These are phyloP conservation scores for Siphamia tubifer DNA, from an alignment of 2,113 vertebrate species.

Conservation along the genomic window DNA sequence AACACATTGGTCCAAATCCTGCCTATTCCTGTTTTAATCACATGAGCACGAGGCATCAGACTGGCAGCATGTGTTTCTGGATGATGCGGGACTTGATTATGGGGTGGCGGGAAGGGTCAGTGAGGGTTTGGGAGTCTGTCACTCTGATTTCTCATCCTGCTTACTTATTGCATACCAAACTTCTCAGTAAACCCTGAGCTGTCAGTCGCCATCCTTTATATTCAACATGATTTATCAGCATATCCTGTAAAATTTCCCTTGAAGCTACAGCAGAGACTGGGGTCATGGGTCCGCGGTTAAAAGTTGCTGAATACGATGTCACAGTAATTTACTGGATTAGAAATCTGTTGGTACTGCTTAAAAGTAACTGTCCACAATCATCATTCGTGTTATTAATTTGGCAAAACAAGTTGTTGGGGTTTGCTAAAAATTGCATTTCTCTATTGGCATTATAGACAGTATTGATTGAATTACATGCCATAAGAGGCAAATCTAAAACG, in stretches of 20 bases:
- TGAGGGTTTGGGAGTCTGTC: constrained; percentile 25
- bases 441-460: too few relatives aligned
- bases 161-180: constrained; percentile 16
- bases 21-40: background rate
- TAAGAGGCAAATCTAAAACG: too few relatives aligned
- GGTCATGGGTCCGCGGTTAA: background rate
- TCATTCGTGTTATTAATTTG: constrained; percentile 7
- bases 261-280: background rate
- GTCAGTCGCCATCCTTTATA: constrained; percentile 10
- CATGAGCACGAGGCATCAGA: constrained; percentile 1
- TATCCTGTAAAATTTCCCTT: constrained; percentile 9
- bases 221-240: constrained; percentile 26
- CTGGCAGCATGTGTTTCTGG: constrained; percentile 42
- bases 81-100: background rate
- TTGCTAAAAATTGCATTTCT: constrained; percentile 1
- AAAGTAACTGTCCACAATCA: background rate
- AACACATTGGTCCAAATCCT: background rate
- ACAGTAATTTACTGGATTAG: constrained; percentile 4
- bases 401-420: background rate
- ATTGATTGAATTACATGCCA: too few relatives aligned
- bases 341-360: background rate
- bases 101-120: constrained; percentile 14
- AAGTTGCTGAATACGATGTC: background rate
- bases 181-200: constrained; percentile 19
- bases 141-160: constrained; percentile 36